Percentiles rank a stretch among this genome's conserved stretches.
These are phyloP conservation scores for Coilia nasus DNA, from an alignment of 2,797 vertebrate genomes.

Conservation along the genomic window DNA sequence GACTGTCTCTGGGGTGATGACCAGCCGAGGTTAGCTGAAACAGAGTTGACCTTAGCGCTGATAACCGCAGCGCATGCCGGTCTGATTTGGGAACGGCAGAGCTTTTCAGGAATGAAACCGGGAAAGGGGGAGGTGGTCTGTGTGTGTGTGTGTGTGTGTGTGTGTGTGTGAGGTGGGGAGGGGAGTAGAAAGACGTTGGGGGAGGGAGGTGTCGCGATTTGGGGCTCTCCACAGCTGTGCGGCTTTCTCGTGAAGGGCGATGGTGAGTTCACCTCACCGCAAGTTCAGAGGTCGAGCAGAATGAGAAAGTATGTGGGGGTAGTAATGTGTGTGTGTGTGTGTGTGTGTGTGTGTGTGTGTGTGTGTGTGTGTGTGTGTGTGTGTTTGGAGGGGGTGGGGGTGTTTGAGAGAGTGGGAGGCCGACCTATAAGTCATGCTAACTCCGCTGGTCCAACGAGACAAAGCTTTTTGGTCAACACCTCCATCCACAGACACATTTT, in stretches of 20 bases:
- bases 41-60: slow-evolving; percentile 20
- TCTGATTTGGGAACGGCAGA: background rate
- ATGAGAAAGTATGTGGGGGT: slow-evolving; percentile 26
- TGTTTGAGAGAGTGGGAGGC: background rate
- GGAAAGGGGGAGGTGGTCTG: background rate
- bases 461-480: slow-evolving; percentile 17
- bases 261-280: slow-evolving; percentile 23
- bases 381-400: background rate
- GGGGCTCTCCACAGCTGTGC: slow-evolving; percentile 18
- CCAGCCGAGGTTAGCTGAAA: background rate
- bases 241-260: slow-evolving; percentile 5
- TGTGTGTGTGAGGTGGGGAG: background rate
- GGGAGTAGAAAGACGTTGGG: background rate
- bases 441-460: slow-evolving; percentile 4
- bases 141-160: too few relatives aligned
- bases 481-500: slow-evolving; percentile 19
- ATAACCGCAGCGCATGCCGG: slow-evolving; percentile 30
- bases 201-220: background rate
- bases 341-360: slow-evolving; percentile 30
- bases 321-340: background rate
- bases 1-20: background rate
- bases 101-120: background rate
- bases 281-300: slow-evolving; percentile 27
- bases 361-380: slow-evolving; percentile 5
- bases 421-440: slow-evolving; percentile 5